Percentiles rank a stretch among this genome's conserved stretches.
Conservation (phyloP, 2,113 vertebrate species). For the Mystacornis crossleyi region DNA sequence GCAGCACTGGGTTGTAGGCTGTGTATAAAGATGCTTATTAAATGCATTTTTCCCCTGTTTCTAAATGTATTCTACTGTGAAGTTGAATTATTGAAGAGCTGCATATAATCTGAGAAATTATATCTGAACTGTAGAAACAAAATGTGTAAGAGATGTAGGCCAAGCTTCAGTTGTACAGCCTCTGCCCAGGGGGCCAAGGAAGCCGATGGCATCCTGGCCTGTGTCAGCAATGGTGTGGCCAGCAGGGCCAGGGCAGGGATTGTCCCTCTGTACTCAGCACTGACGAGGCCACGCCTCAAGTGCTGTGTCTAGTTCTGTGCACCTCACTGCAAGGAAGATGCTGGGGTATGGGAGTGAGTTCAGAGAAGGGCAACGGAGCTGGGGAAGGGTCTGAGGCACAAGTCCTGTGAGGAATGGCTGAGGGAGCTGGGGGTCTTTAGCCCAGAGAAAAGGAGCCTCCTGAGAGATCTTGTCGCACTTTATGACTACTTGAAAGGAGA, state of each 20-base stretch:
- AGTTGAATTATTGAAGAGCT: neutral
- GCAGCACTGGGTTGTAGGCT: neutral
- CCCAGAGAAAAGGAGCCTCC: neutral
- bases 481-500: accelerated
- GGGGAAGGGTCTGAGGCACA: neutral
- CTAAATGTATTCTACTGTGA: neutral
- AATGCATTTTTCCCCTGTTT: neutral
- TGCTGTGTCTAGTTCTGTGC: neutral
- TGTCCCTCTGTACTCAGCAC: neutral
- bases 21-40: neutral
- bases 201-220: neutral
- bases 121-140: neutral
- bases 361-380: accelerated
- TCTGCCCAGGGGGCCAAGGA: neutral
- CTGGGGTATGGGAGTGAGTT: accelerated
- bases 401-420: accelerated
- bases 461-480: neutral
- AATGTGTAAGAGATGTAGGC: neutral
- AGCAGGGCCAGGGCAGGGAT: neutral
- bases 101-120: neutral
- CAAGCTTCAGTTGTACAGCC: accelerated
- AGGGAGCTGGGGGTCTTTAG: neutral
- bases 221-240: accelerated
- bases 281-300: accelerated
- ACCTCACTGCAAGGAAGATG: neutral